Percentiles rank a stretch among this genome's conserved stretches.
These are phyloP conservation scores for Hemibagrus wyckioides DNA, from an alignment of 2,113 vertebrate species.

Conservation along the genomic window DNA sequence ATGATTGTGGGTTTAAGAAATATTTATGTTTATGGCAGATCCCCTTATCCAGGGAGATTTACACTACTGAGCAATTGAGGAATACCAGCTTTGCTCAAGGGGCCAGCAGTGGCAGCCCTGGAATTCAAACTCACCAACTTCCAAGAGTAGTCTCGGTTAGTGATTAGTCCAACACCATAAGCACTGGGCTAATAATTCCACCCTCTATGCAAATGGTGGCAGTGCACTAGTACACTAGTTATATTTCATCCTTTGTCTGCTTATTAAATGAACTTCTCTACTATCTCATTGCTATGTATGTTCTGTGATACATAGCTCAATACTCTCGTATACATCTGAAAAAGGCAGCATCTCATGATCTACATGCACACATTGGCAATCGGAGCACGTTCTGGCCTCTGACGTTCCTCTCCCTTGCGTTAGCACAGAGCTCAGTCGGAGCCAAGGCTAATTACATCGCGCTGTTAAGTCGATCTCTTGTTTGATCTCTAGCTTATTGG, in stretches of 20 bases:
- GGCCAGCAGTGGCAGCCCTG: too few species aligned
- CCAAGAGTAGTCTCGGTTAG: too few species aligned
- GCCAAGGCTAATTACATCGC: constrained; percentile 42
- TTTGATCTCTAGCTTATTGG: constrained; percentile 50
- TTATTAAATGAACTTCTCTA: not conserved
- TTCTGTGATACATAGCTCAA: not conserved
- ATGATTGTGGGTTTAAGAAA: not conserved
- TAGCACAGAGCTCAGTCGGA: constrained; percentile 40
- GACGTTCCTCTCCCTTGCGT: constrained; percentile 36
- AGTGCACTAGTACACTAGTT: not conserved
- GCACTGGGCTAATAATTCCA: too few species aligned
- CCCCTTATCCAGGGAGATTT: too few species aligned
- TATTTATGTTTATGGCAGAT: not conserved
- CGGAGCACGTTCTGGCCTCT: constrained; percentile 31
- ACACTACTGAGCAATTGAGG: too few species aligned
- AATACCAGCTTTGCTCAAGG: too few species aligned
- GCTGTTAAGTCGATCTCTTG: constrained; percentile 42
- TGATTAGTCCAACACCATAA: too few species aligned
- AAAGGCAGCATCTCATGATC: not conserved
- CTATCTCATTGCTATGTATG: not conserved
- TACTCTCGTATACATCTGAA: not conserved
- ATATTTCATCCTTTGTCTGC: not conserved
- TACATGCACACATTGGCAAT: constrained; percentile 29
- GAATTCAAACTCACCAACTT: too few species aligned
- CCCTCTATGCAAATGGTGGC: too few species aligned